phyloP scores from a whole-genome alignment of 1,140 invertebrate species.

The Oreohelix idahoensis region DNA sequence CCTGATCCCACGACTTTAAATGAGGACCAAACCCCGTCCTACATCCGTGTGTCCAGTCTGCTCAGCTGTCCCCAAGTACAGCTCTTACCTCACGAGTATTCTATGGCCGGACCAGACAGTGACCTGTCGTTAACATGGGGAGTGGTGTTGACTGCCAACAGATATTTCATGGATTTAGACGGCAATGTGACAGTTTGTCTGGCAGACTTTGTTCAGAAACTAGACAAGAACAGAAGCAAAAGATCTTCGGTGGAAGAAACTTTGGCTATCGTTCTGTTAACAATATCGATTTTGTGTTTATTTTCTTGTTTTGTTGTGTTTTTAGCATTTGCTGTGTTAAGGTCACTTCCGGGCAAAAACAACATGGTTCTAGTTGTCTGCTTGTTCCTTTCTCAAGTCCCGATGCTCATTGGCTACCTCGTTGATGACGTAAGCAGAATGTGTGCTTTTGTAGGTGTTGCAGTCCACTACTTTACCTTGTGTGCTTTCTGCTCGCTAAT shows the following conservation, averaged over 20 bases:
- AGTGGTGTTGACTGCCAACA: background rate
- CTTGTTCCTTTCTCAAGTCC: slow-evolving; percentile 1
- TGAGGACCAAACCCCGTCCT: background rate
- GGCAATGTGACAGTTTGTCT: slow-evolving; percentile 31
- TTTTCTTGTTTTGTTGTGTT: slow-evolving; percentile 15
- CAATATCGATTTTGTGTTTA: slow-evolving; percentile 25
- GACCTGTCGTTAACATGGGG: background rate
- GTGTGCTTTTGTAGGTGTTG: background rate
- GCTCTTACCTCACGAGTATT: slow-evolving; percentile 18
- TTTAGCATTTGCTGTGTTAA: background rate
- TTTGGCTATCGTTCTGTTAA: background rate
- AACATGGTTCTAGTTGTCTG: slow-evolving; percentile 25
- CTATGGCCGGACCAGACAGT: background rate
- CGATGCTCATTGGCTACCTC: slow-evolving; percentile 20
- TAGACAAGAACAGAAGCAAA: background rate
- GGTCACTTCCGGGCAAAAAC: slow-evolving; percentile 32
- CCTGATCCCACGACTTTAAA: background rate
- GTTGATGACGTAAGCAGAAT: background rate
- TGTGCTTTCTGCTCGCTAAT: background rate
- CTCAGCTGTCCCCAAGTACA: slow-evolving; percentile 10
- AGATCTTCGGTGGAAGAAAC: background rate
- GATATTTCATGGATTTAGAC: background rate
- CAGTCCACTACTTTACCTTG: slow-evolving; percentile 27
- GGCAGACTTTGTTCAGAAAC: slow-evolving; percentile 10
- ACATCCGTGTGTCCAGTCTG: slow-evolving; percentile 23